Conservation (phyloP, 2,888 invertebrate genomes). For the Erebia ligea region DNA sequence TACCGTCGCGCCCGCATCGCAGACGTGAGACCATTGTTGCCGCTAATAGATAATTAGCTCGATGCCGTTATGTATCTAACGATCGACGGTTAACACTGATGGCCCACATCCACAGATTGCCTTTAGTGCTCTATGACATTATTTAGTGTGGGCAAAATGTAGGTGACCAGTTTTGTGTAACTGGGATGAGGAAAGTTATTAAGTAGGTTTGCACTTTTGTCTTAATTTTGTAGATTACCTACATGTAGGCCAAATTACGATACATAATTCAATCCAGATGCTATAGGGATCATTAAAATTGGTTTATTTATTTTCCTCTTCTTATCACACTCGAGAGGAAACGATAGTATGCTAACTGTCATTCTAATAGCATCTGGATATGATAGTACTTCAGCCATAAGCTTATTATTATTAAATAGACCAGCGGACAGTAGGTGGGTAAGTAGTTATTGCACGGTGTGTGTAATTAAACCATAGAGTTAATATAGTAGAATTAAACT, state of each 20-base stretch:
- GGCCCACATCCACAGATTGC: slow-evolving; percentile 62
- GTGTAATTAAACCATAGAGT: no score
- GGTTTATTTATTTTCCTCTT: no score
- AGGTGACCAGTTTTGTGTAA: slow-evolving; percentile 12
- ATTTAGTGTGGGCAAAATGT: slow-evolving; percentile 29
- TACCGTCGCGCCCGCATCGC: slow-evolving; percentile 36
- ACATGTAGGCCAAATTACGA: not conserved
- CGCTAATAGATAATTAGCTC: slow-evolving; percentile 79
- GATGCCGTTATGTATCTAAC: slow-evolving; percentile 74
- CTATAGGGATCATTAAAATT: no score
- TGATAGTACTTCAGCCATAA: no score
- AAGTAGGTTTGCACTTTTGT: no score
- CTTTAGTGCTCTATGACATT: slow-evolving; percentile 50
- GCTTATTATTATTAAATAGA: no score
- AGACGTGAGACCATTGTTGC: slow-evolving; percentile 78
- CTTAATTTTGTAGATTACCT: not conserved
- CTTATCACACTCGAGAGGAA: no score
- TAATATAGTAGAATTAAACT: no score
- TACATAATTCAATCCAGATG: not conserved
- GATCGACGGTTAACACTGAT: slow-evolving; percentile 58
- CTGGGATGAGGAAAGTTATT: slow-evolving; percentile 1
- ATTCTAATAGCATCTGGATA: no score
- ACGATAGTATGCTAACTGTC: no score
- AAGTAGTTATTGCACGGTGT: no score
- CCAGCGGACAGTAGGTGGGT: no score